A percentile compares a stretch with the other conserved stretches of the same genome.
Conservation (phyloP, 1,140 invertebrate species). For the Harpegnathos saltator region DNA sequence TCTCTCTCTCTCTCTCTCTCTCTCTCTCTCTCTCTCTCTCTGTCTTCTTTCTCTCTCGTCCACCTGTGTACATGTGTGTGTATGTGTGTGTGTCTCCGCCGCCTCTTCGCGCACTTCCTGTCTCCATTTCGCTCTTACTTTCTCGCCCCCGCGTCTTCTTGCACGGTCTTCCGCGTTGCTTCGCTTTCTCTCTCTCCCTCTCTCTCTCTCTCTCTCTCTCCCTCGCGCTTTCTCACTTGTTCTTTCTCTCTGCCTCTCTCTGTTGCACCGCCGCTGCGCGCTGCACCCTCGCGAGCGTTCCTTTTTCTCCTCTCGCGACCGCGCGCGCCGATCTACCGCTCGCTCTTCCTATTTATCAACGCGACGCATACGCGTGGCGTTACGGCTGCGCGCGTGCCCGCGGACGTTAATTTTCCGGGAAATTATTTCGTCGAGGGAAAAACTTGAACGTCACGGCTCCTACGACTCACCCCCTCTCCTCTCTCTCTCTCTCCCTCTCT, state of each 20-base stretch:
- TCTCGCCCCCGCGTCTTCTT: conserved; percentile 56
- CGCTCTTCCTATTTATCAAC: conserved; percentile 58
- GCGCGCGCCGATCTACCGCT: conserved; percentile 35
- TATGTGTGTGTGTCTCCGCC: conserved; percentile 20
- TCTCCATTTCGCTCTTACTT: conserved; percentile 68
- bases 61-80: no score
- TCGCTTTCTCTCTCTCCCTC: conserved; percentile 56
- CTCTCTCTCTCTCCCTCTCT: no score
- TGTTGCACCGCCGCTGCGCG: conserved; percentile 33
- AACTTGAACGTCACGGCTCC: conserved; percentile 44
- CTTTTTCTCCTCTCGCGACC: conserved; percentile 46
- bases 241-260: conserved; percentile 25
- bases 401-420: conserved; percentile 73
- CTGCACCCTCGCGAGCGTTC: conserved; percentile 49
- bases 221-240: no score
- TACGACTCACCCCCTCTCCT: background rate
- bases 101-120: conserved; percentile 64
- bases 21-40: no score
- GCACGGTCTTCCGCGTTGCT: conserved; percentile 53
- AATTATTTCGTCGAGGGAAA: conserved; percentile 71
- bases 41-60: conserved; percentile 54
- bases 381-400: conserved; percentile 57
- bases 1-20: no score
- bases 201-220: conserved; percentile 56
- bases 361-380: conserved; percentile 59